These are phyloP conservation scores for Drosophila fuyamai DNA, from an alignment of 1,140 invertebrate genomes.

Conservation along the genomic window DNA sequence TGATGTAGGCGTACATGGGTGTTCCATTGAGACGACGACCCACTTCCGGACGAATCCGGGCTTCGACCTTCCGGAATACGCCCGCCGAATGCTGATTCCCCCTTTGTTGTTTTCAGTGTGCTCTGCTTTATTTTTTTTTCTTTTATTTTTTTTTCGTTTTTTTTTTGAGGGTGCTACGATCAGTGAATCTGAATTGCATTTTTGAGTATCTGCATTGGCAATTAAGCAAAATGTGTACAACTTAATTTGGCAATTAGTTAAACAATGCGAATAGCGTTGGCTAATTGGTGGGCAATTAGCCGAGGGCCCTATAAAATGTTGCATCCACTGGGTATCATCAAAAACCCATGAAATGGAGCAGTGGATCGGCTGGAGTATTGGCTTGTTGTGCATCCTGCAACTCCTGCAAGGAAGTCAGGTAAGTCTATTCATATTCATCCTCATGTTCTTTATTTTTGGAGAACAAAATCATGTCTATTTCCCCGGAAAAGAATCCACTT, in stretches of 20 bases:
- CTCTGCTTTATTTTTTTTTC: conserved; percentile 1
- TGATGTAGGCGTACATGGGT: conserved; percentile 38
- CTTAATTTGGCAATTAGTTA: conserved; percentile 55
- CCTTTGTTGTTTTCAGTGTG: neutral
- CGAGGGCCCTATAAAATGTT: conserved; percentile 34
- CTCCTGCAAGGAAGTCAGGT: neutral
- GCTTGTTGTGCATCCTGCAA: conserved; percentile 5
- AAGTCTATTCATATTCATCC: neutral
- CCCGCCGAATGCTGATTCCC: conserved; percentile 32
- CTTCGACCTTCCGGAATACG: conserved; percentile 32
- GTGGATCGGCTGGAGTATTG: neutral
- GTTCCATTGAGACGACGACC: conserved; percentile 42
- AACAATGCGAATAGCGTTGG: conserved; percentile 34
- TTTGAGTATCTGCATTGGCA: conserved; percentile 22
- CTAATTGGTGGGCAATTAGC: conserved; percentile 55
- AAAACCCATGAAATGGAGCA: conserved; percentile 12
- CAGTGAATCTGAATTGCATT: conserved; percentile 23
- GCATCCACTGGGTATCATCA: neutral
- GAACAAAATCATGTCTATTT: too few relatives aligned
- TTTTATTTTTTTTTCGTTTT: neutral
- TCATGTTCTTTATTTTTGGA: neutral
- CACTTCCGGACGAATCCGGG: conserved; percentile 38
- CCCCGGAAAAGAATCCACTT: too few relatives aligned
- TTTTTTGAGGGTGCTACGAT: conserved; percentile 13
- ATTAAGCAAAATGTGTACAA: conserved; percentile 36